Base-by-base conservation (phyloP, 2,797 vertebrate species). In the Esox lucius region DNA sequence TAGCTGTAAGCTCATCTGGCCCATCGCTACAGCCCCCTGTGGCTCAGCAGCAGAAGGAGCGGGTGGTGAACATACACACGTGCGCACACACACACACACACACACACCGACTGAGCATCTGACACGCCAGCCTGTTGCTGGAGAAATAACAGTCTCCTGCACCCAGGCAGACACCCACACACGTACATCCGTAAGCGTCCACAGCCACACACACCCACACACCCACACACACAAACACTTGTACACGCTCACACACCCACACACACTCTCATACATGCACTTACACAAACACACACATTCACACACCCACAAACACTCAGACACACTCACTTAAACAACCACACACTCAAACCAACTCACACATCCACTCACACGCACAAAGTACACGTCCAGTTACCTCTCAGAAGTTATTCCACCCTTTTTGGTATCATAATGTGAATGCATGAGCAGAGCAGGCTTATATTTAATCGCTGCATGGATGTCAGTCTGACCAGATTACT, bases 91-190 rank as follows among this genome's bases (percentile, higher is more conserved):
- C 68, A 67, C 74, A 61, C 51, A 56, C 19, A n/a, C 53, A 59
- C 53, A 12, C 22, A 61, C 69, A 67, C 72, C 77, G 87, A 85
- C 81, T 56, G 48, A 86, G 83, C 87, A 90, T 91, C 86, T 91
- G 89, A 86, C 80, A 78, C 74, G 76, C 62, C 72, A 85, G 33
- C 72, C 33, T 5, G 69, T 75, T 82, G 80, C 78, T 77, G 85
- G 75, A 84, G 76, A 73, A 78, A 83, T 84, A 86, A 46, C 73
- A 81, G 59, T 65, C 65, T 74, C 48, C 64, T 53, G 78, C 33
- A 78, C 71, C 48, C 61, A 76, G 51, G 67, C 26, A 71, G 62
- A 51, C 65, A 66, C 33, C 64, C 62, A 31, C 46, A 65, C 56
- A 53, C 22, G 13, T 35, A 26, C 46, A 71, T 31, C 71, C 70